Evolutionary conservation across 2,113 vertebrate genomes (phyloP).

Genomic region (Pluvianellus socialis): DNA sequence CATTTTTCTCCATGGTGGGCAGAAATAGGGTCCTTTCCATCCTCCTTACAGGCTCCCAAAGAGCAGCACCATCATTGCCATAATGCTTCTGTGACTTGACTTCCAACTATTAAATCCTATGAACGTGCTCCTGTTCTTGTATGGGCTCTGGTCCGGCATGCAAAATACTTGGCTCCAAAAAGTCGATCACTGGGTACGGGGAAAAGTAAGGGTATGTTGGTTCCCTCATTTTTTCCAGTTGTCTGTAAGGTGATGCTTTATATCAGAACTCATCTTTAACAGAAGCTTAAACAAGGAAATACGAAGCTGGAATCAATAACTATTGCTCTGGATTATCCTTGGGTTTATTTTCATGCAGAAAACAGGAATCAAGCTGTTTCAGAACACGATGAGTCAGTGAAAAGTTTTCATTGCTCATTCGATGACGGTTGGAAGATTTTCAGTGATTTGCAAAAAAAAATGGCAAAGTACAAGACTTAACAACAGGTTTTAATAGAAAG

Average conservation of each 20-base stretch:
- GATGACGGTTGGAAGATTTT: background rate
- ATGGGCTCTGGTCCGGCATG: background rate
- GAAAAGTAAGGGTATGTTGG: background rate
- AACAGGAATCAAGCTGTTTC: slow-evolving; percentile 37
- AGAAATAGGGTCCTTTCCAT: background rate
- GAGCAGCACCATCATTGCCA: background rate
- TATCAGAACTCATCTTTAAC: background rate
- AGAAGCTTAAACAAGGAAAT: slow-evolving; percentile 22
- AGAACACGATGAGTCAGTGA: slow-evolving; percentile 5
- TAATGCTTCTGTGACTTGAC: background rate
- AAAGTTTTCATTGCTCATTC: background rate
- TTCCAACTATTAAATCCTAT: background rate
- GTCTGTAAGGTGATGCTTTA: background rate
- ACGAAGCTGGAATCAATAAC: slow-evolving; percentile 14
- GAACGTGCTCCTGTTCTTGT: background rate
- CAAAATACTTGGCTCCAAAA: slow-evolving; percentile 6
- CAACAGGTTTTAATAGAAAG: background rate
- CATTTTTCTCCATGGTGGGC: background rate
- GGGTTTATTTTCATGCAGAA: slow-evolving; percentile 45
- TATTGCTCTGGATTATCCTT: background rate
- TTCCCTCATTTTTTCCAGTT: slow-evolving; percentile 1
- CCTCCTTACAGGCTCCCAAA: background rate
- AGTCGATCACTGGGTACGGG: background rate
- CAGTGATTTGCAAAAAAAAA: background rate
- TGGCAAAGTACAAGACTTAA: background rate